A percentile compares a stretch with the other conserved stretches of the same genome.
Evolutionary conservation across 2,888 invertebrate genomes (phyloP).

Genomic region (Lathronympha strigana): DNA sequence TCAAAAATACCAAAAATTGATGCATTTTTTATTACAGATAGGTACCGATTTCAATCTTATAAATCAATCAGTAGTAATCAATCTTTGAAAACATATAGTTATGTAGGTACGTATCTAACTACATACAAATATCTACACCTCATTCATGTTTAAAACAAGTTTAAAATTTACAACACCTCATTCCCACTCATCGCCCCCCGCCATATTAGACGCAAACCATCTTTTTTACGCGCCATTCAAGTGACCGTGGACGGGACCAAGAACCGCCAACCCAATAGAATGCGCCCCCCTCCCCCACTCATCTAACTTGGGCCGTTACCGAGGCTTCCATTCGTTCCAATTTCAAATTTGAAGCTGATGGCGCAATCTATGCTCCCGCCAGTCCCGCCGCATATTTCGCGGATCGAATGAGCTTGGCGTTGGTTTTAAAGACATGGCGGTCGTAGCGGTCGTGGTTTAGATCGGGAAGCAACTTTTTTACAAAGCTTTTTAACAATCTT

Average conservation of each 20-base stretch:
- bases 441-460: conserved; percentile 8
- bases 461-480: conserved; percentile 15
- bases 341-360: conserved; percentile 82
- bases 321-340: conserved; percentile 81
- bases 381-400: conserved; percentile 56
- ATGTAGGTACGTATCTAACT: neutral
- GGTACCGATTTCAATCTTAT: too few species aligned
- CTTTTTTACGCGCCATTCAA: conserved; percentile 50
- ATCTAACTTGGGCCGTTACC: conserved; percentile 83
- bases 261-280: conserved; percentile 67
- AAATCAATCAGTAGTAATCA: too few species aligned
- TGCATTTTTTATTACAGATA: too few species aligned
- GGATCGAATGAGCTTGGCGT: conserved; percentile 47
- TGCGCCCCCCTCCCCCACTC: conserved; percentile 64
- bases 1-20: too few species aligned
- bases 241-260: conserved; percentile 61
- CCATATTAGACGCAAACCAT: conserved; percentile 27
- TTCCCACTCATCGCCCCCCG: conserved; percentile 11
- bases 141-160: neutral
- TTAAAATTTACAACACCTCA: neutral
- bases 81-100: neutral
- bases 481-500: neutral
- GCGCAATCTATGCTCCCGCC: conserved; percentile 69
- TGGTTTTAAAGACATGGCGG: conserved; percentile 25
- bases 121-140: neutral